Percentiles rank a stretch among this genome's conserved stretches.
These are phyloP conservation scores for Pseudococcus longispinus DNA, from an alignment of 2,888 invertebrate genomes.

Conservation along the genomic window DNA sequence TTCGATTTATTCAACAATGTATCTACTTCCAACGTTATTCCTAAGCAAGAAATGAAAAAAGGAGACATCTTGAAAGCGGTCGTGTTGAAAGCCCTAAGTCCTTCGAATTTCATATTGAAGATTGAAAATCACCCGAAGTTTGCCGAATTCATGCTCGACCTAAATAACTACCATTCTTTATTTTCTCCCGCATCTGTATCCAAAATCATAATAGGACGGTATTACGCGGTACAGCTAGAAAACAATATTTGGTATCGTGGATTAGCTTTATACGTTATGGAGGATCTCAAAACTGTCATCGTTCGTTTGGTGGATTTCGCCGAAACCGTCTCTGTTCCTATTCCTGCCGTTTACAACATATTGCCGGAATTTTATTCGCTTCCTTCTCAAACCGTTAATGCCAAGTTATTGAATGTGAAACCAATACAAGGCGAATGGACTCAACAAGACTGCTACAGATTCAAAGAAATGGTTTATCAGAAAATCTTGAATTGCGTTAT, in stretches of 20 bases:
- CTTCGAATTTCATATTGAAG: neutral
- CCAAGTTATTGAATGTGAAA: neutral
- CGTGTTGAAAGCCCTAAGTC: neutral
- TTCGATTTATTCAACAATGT: constrained; percentile 8
- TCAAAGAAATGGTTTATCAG: neutral
- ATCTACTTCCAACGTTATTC: neutral
- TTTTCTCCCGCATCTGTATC: neutral
- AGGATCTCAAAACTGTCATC: neutral
- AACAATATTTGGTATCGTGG: neutral
- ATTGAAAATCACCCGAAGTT: neutral
- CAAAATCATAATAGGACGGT: neutral
- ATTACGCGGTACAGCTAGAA: neutral
- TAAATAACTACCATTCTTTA: neutral
- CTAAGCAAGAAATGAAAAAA: neutral
- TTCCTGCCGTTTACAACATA: neutral
- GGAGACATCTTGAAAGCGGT: neutral
- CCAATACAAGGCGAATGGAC: constrained; percentile 10
- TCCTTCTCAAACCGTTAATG: neutral
- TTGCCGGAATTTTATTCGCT: neutral
- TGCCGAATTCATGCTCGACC: neutral
- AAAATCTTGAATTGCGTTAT: neutral
- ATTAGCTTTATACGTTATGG: neutral
- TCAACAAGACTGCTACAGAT: neutral
- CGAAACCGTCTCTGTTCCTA: neutral
- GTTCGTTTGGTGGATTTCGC: constrained; percentile 9